These are phyloP conservation scores for Lepidurus apus DNA, from an alignment of 1,140 invertebrate genomes.

Conservation along the genomic window DNA sequence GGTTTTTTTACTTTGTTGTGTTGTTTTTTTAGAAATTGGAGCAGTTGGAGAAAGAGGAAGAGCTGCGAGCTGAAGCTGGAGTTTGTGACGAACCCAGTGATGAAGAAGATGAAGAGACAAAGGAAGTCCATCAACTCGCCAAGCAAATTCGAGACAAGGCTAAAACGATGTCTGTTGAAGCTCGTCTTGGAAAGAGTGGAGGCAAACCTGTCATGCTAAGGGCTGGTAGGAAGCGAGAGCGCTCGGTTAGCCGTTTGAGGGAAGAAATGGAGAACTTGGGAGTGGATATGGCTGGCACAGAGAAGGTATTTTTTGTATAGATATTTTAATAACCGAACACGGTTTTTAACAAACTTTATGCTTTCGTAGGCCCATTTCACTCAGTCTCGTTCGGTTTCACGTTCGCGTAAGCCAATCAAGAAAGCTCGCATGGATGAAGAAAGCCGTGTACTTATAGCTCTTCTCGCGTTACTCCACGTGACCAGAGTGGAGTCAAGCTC, in stretches of 20 bases:
- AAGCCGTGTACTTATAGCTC: background rate
- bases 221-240: constrained; percentile 60
- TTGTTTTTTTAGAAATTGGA: constrained; percentile 69
- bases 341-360: too few relatives aligned
- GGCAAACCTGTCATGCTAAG: constrained; percentile 77
- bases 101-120: constrained; percentile 81
- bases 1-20: constrained; percentile 36
- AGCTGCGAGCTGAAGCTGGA: constrained; percentile 72
- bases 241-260: constrained; percentile 66
- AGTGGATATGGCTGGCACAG: constrained; percentile 74
- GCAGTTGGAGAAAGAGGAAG: constrained; percentile 85
- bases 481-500: too few relatives aligned
- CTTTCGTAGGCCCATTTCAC: too few relatives aligned
- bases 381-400: background rate
- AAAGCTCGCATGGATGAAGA: background rate
- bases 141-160: constrained; percentile 84
- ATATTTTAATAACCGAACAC: too few relatives aligned
- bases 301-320: constrained; percentile 43
- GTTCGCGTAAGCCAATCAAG: background rate
- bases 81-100: constrained; percentile 82
- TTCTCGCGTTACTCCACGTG: background rate
- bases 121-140: constrained; percentile 76
- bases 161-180: constrained; percentile 51
- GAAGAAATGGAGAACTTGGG: constrained; percentile 81
- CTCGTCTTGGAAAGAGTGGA: constrained; percentile 41